Evolutionary conservation across 2,888 invertebrate genomes (phyloP).

Genomic region (Thecocarcelia acutangulata): DNA sequence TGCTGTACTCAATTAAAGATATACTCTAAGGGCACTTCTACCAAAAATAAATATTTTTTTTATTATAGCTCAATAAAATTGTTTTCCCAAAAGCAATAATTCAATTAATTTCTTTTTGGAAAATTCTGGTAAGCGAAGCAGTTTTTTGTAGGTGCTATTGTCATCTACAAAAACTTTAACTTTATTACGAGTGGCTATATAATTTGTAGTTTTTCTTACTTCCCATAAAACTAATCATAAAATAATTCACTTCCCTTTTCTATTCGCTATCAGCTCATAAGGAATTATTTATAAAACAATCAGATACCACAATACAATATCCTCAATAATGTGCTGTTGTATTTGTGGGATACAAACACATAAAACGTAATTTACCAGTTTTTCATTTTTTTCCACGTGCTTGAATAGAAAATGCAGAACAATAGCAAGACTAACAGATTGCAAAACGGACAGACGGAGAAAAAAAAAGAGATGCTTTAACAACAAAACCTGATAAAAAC

Average conservation of each 20-base stretch:
- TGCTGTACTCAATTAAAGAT: not conserved
- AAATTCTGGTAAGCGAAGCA: slow-evolving; percentile 16
- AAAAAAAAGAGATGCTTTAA: not conserved
- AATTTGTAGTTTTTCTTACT: not conserved
- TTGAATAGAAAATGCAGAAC: not conserved
- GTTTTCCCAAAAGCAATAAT: slow-evolving; percentile 19
- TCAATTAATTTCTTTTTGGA: slow-evolving; percentile 3
- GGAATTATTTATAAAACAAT: slow-evolving; percentile 35
- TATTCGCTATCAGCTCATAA: not conserved
- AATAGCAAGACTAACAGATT: slow-evolving; percentile 22
- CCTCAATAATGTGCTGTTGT: slow-evolving; percentile 41
- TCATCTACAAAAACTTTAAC: slow-evolving; percentile 1
- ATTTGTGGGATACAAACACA: slow-evolving; percentile 2
- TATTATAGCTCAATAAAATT: not conserved
- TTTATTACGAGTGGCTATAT: slow-evolving; percentile 39
- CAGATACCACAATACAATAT: slow-evolving; percentile 61
- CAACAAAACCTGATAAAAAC: slow-evolving; percentile 46
- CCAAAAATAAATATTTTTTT: no score
- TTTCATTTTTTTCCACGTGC: slow-evolving; percentile 1
- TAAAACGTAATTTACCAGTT: slow-evolving; percentile 24
- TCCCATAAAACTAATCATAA: slow-evolving; percentile 40
- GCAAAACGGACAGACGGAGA: not conserved
- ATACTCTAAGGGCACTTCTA: not conserved
- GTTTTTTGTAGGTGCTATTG: slow-evolving; percentile 1
- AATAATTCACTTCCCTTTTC: not conserved